Evolutionary conservation across 1,140 invertebrate genomes (phyloP), one percentile per base, ranked within the genome.

Genomic region (Kradibia gibbosae): DNA sequence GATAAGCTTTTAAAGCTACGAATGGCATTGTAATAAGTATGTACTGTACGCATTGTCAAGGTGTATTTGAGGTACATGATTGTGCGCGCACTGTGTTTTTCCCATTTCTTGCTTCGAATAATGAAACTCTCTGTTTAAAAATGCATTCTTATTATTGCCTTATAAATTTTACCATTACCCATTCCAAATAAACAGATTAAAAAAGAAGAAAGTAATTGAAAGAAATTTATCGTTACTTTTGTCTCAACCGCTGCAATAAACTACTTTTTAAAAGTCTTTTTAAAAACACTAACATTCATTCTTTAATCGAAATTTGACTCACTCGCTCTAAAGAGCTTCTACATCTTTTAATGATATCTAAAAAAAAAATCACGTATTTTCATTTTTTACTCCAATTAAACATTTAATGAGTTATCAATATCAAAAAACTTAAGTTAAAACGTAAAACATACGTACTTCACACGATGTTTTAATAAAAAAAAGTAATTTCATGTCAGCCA

Each of bases 11-110:
- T 20, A 73, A 73, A 73, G 48, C 48, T 53, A 31, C 28, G 48
- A 53, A 55, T 73, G 71, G 39, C 71, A 73, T 73, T 73, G 71
- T 36, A 20, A 48, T 73, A 73, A 73, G 48, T 73, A 73, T 28
- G 28, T 20, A 31, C 25, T 31, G 70, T 71, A 48, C 28, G 39
- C 39, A 45, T 36, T 25, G 67, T 45, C 39, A 39, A 70, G 28
- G 39, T 45, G 70, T 28, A 22, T 39, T 25, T 3, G 25, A n/a
- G 67, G 39, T 48, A 25, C 25, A 7, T 48, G 3, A 10, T 2
- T 31, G 70, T 45, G 25, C 28, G 28, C n/a, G 28, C 17, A 22
- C 8, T 28, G n/a, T 7, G 36, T 5, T 45, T n/a, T n/a, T n/a
- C 67, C 36, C 60, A 36, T 65, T 65, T 65, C 31, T 4, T 22